Base-by-base conservation (phyloP, 2,113 vertebrate genomes). In the Nipponia nippon region DNA sequence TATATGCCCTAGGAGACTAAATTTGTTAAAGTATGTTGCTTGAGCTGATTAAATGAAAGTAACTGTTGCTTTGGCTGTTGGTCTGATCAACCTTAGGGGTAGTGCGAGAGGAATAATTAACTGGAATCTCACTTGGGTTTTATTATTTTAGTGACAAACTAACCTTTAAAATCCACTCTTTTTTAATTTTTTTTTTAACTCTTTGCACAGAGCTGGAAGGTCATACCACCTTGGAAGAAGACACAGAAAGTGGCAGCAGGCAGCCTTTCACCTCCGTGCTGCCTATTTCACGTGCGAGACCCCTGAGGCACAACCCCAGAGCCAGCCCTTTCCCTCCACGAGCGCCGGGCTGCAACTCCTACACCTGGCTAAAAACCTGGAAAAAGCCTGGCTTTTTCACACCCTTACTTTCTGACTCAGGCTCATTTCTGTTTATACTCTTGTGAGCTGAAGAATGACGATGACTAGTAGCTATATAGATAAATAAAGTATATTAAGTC, bases 401-500 rank as follows among this genome's bases (percentile, higher is more conserved):
- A 69, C 91, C 86, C 95, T 78, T 26, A 10, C 58, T 93, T 17
- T 62, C 84, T 94, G 87, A 85, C 87, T 93, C 75, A 66, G 90
- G 55, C 79, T 96, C 67, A 10, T 70, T 83, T 93, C 72, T 94
- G 88, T 92, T 90, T 80, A 97, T 94, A 81, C 47, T 93, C 76
- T 16, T 11, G 29, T 38, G 72, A 93, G 82, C 93, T 72, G 83
- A 83, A 61, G 59, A 91, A 91, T 81, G 69, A 91, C 7, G 38
- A 62, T 52, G 82, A 95, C 85, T 92, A 93, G 97, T 86, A 95
- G 77, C 53, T 82, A 27, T 76, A 84, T 22, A 93, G 93, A 96
- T 97, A 97, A 97, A 96, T 94, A 69, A 91, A 89, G 83, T 87
- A 95, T 93, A 90, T 97, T 97, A 97, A 96, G 82, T 97, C 96